Base-by-base conservation (phyloP, 2,888 invertebrate species). In the Petrolisthes manimaculis region DNA sequence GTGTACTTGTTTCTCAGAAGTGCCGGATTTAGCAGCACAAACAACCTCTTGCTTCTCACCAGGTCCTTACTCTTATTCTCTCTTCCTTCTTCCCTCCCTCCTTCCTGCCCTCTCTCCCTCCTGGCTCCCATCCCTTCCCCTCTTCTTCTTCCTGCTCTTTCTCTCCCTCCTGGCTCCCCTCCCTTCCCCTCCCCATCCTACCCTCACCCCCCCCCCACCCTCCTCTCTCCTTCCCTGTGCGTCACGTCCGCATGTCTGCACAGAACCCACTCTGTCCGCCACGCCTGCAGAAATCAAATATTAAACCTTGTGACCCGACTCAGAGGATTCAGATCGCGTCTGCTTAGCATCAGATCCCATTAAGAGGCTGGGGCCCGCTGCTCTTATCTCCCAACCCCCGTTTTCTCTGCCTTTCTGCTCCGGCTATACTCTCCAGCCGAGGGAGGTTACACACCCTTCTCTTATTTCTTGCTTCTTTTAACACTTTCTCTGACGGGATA, bases 311-410 rank as follows among this genome's bases (percentile, higher is more conserved):
- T 75, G 86, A 86, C 82, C 82, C 56, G 61, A 77, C 86, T 82
- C 86, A 75, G 77, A 81, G 86, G 81, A 81, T 67, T 82, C 75
- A 82, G 82, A 61, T 74, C 81, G 86, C 86, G 86, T 86, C 86
- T 86, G 86, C 82, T 86, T 82, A 86, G 82, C 75, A 81, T 86
- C 86, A 86, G 61, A 81, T 71, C 86, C 82, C 82, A 86, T 86
- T 86, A 86, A 86, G 86, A 81, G 86, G 54, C 53, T 55, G 75
- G n/a, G 51, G 51, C 61, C 82, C 37, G 82, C 61, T 75, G 69
- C 75, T 54, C 84, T 55, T 77, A 71, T 55, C 56, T 74, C 51
- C 8, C 86, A 80, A 8, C 61, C 56, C n/a, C 82, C 86, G 86
- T 81, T 86, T 81, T 86, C 86, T 80, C 61, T 86, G 5, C 75